A percentile compares a stretch with the other conserved stretches of the same genome.
These are phyloP conservation scores for Scleropages formosus DNA, from an alignment of 2,797 vertebrate genomes.

Conservation along the genomic window DNA sequence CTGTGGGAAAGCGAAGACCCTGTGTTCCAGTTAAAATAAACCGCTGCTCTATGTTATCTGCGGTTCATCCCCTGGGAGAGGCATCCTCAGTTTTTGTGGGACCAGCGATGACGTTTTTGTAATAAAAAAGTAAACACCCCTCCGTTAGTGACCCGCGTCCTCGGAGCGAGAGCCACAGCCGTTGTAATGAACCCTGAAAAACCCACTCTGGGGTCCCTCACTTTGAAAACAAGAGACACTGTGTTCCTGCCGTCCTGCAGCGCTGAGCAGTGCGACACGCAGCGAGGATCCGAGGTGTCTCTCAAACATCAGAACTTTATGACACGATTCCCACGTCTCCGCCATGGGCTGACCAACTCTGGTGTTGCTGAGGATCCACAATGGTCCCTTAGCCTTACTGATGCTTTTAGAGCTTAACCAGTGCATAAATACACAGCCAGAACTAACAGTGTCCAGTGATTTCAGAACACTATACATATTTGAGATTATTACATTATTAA, in stretches of 20 bases:
- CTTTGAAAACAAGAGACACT: neutral
- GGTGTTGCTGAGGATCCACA: too few relatives aligned
- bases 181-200: neutral
- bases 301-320: too few relatives aligned
- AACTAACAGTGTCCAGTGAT: too few relatives aligned
- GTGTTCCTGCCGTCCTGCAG: neutral
- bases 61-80: neutral
- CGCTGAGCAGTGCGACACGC: too few relatives aligned
- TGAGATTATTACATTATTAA: too few relatives aligned
- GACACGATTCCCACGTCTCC: too few relatives aligned
- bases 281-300: too few relatives aligned
- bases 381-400: too few relatives aligned
- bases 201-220: neutral
- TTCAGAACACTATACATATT: too few relatives aligned
- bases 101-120: neutral
- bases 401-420: too few relatives aligned
- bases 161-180: neutral
- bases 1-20: conserved; percentile 68
- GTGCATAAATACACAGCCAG: too few relatives aligned
- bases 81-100: neutral
- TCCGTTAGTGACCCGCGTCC: neutral
- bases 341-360: too few relatives aligned
- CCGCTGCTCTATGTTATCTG: conserved; percentile 53
- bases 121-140: neutral
- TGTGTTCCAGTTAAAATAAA: conserved; percentile 67